Evolutionary conservation across 2,113 vertebrate species (phyloP).

Genomic region (Paraplagusia blochii): DNA sequence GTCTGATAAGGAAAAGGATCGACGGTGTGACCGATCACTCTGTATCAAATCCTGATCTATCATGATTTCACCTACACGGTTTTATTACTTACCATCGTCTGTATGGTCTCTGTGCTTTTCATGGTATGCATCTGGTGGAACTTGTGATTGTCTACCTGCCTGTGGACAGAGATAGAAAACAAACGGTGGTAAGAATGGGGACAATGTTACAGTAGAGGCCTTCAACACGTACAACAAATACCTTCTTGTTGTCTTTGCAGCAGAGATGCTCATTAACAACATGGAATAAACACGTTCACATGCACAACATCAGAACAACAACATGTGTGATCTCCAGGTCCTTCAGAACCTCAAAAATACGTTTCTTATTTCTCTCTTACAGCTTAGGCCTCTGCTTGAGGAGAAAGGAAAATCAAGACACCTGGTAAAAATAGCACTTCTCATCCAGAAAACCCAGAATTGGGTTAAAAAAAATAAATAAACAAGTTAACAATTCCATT

Average conservation of each 20-base stretch:
- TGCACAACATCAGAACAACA: constrained; percentile 54
- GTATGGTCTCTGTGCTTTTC: constrained; percentile 93
- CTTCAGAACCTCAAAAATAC: constrained; percentile 62
- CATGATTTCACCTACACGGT: constrained; percentile 3
- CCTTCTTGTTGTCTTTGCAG: constrained; percentile 36
- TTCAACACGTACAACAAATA: constrained; percentile 15
- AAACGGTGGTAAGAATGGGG: constrained; percentile 20
- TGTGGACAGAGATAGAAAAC: constrained; percentile 51
- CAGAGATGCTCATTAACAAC: constrained; percentile 9
- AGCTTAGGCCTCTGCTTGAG: constrained; percentile 12
- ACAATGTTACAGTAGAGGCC: constrained; percentile 35
- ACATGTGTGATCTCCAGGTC: constrained; percentile 66
- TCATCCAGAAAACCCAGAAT: constrained; percentile 19
- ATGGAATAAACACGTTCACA: constrained; percentile 11
- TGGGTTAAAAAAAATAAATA: constrained; percentile 9
- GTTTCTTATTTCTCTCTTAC: constrained; percentile 43
- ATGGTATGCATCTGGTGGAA: constrained; percentile 88
- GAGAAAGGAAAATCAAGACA: no score
- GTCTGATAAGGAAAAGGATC: constrained; percentile 32
- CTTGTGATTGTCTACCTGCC: constrained; percentile 88
- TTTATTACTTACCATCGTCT: constrained; percentile 86
- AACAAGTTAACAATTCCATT: constrained; percentile 8
- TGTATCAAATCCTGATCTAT: constrained; percentile 15
- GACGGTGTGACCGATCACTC: constrained; percentile 35
- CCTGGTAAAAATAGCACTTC: no score